These are phyloP conservation scores for Agrilus cyanescens DNA, from an alignment of 2,888 invertebrate genomes.

Conservation along the genomic window DNA sequence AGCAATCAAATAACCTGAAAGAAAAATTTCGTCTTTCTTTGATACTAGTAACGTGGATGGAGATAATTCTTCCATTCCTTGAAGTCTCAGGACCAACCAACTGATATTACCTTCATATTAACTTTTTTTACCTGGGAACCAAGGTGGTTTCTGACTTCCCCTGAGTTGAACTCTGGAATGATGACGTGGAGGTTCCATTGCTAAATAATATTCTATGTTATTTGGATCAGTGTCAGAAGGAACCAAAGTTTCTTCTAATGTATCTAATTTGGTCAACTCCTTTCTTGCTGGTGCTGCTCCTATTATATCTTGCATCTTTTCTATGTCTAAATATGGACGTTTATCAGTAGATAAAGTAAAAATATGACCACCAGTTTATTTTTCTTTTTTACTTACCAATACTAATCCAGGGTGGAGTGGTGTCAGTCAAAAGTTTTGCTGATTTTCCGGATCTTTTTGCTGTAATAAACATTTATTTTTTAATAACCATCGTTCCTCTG, in stretches of 20 bases:
- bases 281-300: slow-evolving; percentile 10
- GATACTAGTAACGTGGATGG: no score
- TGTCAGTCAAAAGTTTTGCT: no score
- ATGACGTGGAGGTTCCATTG: slow-evolving; percentile 27
- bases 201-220: slow-evolving; percentile 29
- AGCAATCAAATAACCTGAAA: slow-evolving; percentile 29
- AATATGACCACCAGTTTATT: no score
- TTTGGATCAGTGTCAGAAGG: slow-evolving; percentile 14
- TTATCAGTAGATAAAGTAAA: no score
- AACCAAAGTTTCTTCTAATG: slow-evolving; percentile 12
- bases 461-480: no score
- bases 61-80: no score
- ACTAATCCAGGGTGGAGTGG: no score
- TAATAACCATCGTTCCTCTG: no score
- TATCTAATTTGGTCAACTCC: slow-evolving; percentile 12
- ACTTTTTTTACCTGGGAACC: slow-evolving; percentile 29
- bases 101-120: neutral
- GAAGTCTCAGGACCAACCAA: no score
- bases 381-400: no score
- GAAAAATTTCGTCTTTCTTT: no score
- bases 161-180: slow-evolving; percentile 29
- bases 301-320: slow-evolving; percentile 18
- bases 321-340: slow-evolving; percentile 15
- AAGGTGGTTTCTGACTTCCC: slow-evolving; percentile 27
- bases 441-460: no score